Base-by-base conservation (phyloP, 2,888 invertebrate genomes). In the Osmoderma eremita region DNA sequence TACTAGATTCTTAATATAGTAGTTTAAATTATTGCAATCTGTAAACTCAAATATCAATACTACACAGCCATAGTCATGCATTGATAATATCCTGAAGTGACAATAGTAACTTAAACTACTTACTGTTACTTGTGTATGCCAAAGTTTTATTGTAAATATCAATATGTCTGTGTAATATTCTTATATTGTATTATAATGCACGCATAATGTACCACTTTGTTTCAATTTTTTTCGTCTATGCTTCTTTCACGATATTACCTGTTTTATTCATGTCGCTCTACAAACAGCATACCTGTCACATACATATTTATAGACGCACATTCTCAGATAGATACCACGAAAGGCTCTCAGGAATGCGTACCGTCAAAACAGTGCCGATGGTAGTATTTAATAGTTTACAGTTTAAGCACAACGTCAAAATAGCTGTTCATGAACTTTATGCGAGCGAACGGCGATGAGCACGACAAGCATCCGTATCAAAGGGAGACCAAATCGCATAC, bases 371-470 rank as follows among this genome's bases (percentile, higher is more conserved):
- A 53, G 5, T 12, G 38, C 53, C 38, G 17, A 30, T 30, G 30
- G 53, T 38, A 38, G 38, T 38, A 53, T 53, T 53, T 53, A 53
- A 53, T 53, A 53, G 53, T 53, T 53, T 53, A 53, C 53, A 53
- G 53, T 53, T 53, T 53, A 53, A 53, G 53, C 20, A 53, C 53
- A 48, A 48, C 48, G 38, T 53, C 53, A 53, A 53, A 53, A 53
- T 53, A 53, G 53, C 53, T 53, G 53, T 53, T 53, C 53, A 38
- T 53, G 53, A 53, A 53, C 53, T 53, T 53, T 53, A 53, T 53
- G 17, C 53, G 53, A 53, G 10, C 15, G 18, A 53, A 53, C 53
- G 53, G 15, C 17, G 53, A 53, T 53, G 17, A 53, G 53, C 36
- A 53, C 38, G 53, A 53, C 53, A 38, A 38, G 53, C 53, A 53